A percentile compares a stretch with the other conserved stretches of the same genome.
Conservation (phyloP, 2,113 vertebrate genomes). For the Oryctolagus cuniculus region DNA sequence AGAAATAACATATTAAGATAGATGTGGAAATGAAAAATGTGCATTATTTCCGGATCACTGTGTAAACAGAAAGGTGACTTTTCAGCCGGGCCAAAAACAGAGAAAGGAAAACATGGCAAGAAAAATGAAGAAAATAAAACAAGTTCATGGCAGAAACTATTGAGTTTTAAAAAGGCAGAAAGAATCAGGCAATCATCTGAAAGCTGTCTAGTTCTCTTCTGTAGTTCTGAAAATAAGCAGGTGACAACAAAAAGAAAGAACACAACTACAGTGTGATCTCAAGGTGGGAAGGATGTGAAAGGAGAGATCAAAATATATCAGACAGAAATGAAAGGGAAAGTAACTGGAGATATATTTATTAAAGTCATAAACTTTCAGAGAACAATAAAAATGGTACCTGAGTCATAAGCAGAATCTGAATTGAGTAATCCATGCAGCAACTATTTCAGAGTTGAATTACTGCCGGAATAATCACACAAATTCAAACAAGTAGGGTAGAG, state of each 20-base stretch:
- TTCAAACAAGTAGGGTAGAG: neutral
- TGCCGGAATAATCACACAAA: neutral
- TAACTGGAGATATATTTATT: neutral
- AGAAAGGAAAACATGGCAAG: neutral
- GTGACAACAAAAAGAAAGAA: neutral
- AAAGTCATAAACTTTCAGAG: constrained; percentile 5
- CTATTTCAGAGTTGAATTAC: neutral
- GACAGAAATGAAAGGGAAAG: constrained; percentile 16
- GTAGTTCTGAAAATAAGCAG: neutral
- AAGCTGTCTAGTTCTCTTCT: constrained; percentile 24
- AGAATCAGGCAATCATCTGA: neutral
- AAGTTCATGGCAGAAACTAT: neutral
- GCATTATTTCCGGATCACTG: neutral
- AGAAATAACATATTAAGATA: neutral
- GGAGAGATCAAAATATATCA: constrained; percentile 28
- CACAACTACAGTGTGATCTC: neutral
- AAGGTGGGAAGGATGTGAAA: neutral
- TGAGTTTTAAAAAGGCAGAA: constrained; percentile 1
- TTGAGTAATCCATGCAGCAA: constrained; percentile 1
- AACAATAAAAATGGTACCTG: neutral
- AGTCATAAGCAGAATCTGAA: constrained; percentile 38
- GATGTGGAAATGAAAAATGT: neutral
- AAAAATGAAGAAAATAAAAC: neutral
- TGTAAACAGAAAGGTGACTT: neutral
- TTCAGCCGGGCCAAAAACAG: neutral